These are phyloP conservation scores for Litoditis marina DNA, from an alignment of 2,888 invertebrate species.

Conservation along the genomic window DNA sequence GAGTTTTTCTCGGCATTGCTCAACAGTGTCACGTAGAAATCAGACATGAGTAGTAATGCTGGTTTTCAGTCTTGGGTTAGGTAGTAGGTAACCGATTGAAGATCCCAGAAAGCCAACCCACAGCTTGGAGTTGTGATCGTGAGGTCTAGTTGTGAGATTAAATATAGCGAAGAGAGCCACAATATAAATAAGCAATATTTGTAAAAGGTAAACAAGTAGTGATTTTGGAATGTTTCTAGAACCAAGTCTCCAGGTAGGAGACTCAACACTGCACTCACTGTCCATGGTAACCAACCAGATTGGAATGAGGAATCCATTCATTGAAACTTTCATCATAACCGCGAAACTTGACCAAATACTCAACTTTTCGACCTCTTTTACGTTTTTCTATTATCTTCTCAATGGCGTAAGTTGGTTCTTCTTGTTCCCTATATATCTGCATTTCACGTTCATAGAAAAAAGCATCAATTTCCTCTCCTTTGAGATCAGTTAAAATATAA, in stretches of 20 bases:
- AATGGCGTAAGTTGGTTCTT: neutral
- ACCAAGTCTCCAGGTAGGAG: no score
- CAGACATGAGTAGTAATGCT: neutral
- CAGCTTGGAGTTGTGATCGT: neutral
- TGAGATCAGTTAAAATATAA: neutral
- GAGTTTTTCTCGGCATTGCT: conserved; percentile 3
- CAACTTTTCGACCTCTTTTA: neutral
- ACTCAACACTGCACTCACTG: no score
- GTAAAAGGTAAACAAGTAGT: conserved; percentile 9
- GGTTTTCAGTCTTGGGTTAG: conserved; percentile 6
- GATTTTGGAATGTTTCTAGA: conserved; percentile 11
- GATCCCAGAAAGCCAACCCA: conserved; percentile 4
- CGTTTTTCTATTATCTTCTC: neutral
- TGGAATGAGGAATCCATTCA: neutral
- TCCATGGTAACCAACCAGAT: no score
- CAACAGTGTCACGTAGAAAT: conserved; percentile 12
- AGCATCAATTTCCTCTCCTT: neutral
- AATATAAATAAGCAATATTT: conserved; percentile 13
- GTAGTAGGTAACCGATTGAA: conserved; percentile 12
- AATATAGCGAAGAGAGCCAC: conserved; percentile 7
- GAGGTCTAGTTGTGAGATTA: conserved; percentile 8
- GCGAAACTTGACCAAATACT: neutral
- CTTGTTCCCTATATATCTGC: neutral
- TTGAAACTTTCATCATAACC: neutral
- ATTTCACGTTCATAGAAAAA: neutral